A percentile compares a stretch with the other conserved stretches of the same genome.
These are phyloP conservation scores for Brachyalestes nurse DNA, from an alignment of 2,797 vertebrate species.

Conservation along the genomic window DNA sequence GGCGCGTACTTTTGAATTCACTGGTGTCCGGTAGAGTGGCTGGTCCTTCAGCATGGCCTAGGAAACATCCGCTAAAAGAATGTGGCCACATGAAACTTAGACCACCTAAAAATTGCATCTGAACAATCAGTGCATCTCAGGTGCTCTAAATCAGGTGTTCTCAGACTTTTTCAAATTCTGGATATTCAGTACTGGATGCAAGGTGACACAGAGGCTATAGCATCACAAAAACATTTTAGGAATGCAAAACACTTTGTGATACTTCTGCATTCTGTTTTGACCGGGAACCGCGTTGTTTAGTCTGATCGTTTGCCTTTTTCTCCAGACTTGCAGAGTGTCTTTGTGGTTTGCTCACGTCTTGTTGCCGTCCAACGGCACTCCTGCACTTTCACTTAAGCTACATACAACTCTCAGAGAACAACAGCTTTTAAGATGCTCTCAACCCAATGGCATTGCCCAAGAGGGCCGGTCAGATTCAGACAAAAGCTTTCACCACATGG, in stretches of 20 bases:
- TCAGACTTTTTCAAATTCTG: too few relatives aligned
- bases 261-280: not conserved
- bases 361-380: slow-evolving; percentile 29
- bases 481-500: slow-evolving; percentile 50
- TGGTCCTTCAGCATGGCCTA: too few relatives aligned
- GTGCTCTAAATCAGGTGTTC: too few relatives aligned
- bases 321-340: slow-evolving; percentile 4
- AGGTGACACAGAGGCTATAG: not conserved
- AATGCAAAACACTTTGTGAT: not conserved
- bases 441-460: slow-evolving; percentile 41
- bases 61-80: too few relatives aligned
- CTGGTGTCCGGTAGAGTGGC: too few relatives aligned
- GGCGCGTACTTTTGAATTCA: too few relatives aligned
- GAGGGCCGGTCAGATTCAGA: slow-evolving; percentile 55
- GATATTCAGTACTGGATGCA: too few relatives aligned
- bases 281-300: slow-evolving; percentile 13
- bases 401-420: slow-evolving; percentile 19
- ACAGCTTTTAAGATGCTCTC: slow-evolving; percentile 19
- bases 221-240: not conserved
- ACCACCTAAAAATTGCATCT: too few relatives aligned
- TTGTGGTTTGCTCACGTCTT: slow-evolving; percentile 18
- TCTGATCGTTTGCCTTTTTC: slow-evolving; percentile 22
- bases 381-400: slow-evolving; percentile 38
- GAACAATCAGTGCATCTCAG: too few relatives aligned
- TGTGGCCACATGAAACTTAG: too few relatives aligned